phyloP scores from a whole-genome alignment of 2,888 invertebrate genomes.

The Psococerastis gibbosa region DNA sequence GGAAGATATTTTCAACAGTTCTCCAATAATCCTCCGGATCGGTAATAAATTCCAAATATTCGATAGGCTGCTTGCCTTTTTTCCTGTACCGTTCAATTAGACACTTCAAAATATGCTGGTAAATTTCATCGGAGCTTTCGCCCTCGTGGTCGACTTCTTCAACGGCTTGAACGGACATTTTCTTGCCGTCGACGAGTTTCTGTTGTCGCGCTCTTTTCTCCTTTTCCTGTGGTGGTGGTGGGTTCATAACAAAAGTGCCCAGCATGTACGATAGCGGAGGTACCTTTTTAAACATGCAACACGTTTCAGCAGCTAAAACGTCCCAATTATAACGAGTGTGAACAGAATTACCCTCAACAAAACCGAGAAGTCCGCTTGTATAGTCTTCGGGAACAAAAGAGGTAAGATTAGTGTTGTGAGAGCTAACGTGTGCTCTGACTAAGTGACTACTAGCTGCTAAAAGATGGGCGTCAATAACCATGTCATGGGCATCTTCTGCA shows the following conservation, averaged over 20 bases:
- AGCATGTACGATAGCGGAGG: not conserved
- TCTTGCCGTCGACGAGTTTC: not conserved
- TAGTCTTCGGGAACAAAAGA: conserved; percentile 1
- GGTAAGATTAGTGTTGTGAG: not conserved
- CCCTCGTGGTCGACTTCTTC: not conserved
- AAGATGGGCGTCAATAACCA: not conserved
- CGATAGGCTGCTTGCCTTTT: conserved; percentile 1
- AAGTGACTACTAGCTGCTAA: not conserved
- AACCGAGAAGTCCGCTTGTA: not conserved
- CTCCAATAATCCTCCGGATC: conserved; percentile 6
- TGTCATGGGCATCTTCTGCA: not conserved
- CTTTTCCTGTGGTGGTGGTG: conserved; percentile 1
- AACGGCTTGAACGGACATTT: conserved; percentile 6
- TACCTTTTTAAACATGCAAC: not conserved
- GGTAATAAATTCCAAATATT: conserved; percentile 10
- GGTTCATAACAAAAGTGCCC: not conserved
- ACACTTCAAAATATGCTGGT: conserved; percentile 8
- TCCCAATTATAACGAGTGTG: not conserved
- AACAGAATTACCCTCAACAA: not conserved
- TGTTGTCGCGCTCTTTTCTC: not conserved
- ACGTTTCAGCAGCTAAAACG: not conserved
- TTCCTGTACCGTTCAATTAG: conserved; percentile 2
- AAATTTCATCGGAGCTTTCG: conserved; percentile 5
- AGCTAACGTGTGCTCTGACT: not conserved
- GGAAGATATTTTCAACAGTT: conserved; percentile 11